Percentiles rank a stretch among this genome's conserved stretches.
These are phyloP conservation scores for Mirza zaza DNA, from an alignment of 2,113 vertebrate genomes.

Conservation along the genomic window DNA sequence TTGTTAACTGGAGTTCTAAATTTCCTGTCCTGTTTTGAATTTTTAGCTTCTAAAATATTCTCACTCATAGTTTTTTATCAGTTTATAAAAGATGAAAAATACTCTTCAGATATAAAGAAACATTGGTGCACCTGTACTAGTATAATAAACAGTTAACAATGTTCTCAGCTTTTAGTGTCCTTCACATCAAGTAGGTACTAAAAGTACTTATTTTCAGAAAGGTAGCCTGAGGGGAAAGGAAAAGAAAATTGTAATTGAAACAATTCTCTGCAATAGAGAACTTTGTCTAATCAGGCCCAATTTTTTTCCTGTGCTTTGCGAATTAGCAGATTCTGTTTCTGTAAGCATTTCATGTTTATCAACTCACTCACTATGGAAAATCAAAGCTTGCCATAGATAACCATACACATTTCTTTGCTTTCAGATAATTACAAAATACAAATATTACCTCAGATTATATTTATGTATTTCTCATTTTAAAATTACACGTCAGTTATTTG, in stretches of 20 bases:
- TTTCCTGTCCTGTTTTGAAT: neutral
- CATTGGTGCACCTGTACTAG: neutral
- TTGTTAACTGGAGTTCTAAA: neutral
- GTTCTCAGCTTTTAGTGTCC: neutral
- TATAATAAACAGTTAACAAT: neutral
- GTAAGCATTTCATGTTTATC: neutral
- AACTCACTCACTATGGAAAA: neutral
- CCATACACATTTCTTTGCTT: neutral
- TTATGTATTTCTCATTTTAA: neutral
- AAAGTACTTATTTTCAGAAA: conserved; percentile 14
- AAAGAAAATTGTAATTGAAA: neutral
- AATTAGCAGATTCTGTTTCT: neutral
- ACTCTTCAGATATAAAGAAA: neutral
- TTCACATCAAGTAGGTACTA: neutral
- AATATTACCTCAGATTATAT: neutral
- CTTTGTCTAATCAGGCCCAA: neutral
- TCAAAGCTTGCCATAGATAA: neutral
- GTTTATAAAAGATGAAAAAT: neutral
- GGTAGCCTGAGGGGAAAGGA: neutral
- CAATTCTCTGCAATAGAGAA: neutral
- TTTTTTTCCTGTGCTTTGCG: neutral
- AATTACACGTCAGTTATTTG: neutral
- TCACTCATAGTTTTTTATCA: neutral
- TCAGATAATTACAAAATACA: neutral
- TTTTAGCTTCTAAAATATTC: neutral